Conservation (phyloP, 2,113 vertebrate species). For the Tachysurus vachellii region DNA sequence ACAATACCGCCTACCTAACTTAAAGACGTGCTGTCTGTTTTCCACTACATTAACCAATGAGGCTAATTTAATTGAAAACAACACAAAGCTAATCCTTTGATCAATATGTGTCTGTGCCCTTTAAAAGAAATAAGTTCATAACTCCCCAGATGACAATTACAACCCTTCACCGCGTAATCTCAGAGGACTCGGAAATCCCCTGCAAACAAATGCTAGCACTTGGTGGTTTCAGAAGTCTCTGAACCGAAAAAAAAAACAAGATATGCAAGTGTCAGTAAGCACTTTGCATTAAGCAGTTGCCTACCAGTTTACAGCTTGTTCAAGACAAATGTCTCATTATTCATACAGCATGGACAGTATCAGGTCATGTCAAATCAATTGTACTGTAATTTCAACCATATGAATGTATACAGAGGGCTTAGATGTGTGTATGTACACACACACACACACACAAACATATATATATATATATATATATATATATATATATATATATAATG, state of each 20-base stretch:
- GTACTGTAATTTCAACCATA: background rate
- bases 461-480: too few species aligned
- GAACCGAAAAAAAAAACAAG: background rate
- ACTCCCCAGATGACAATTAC: slow-evolving; percentile 24
- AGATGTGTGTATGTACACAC: too few species aligned
- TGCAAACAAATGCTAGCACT: background rate
- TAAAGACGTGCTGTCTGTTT: background rate
- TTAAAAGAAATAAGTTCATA: slow-evolving; percentile 18
- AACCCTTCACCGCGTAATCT: slow-evolving; percentile 4
- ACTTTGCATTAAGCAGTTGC: slow-evolving; percentile 30
- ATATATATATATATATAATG: too few species aligned
- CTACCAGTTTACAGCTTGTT: slow-evolving; percentile 11
- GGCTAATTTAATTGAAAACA: slow-evolving; percentile 1
- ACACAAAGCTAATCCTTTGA: slow-evolving; percentile 6
- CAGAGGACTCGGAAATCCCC: slow-evolving; percentile 12
- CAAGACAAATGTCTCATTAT: slow-evolving; percentile 7
- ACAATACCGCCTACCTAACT: background rate
- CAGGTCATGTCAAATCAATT: background rate
- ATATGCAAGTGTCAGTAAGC: slow-evolving; percentile 24
- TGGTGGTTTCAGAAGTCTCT: slow-evolving; percentile 18
- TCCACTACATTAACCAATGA: slow-evolving; percentile 6
- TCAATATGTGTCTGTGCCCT: slow-evolving; percentile 12
- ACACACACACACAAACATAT: too few species aligned
- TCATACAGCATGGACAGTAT: background rate
- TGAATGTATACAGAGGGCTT: background rate